phyloP scores from a whole-genome alignment of 2,888 invertebrate species.

The Andrena fulva region DNA sequence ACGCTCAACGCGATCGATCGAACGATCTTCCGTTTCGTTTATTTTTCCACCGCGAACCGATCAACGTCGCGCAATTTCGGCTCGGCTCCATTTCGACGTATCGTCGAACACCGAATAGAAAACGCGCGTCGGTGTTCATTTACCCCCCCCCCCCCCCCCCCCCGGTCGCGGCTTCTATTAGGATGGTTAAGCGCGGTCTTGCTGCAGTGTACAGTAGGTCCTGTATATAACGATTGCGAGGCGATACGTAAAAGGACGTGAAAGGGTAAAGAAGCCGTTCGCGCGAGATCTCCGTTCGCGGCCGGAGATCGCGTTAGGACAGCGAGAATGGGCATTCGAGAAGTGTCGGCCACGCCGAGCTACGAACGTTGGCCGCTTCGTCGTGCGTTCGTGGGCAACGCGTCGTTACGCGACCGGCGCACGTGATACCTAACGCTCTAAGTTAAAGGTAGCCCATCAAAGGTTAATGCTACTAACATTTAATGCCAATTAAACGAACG shows the following conservation, averaged over 20 bases:
- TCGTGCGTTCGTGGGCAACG: constrained; percentile 50
- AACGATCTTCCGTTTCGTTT: neutral
- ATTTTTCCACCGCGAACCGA: neutral
- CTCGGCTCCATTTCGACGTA: neutral
- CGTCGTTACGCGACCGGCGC: too few relatives aligned
- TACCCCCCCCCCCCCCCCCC: neutral
- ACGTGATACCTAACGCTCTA: constrained; percentile 34
- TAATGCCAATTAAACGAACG: constrained; percentile 46
- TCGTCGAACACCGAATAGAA: neutral
- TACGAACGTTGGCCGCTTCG: constrained; percentile 42
- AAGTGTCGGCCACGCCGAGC: constrained; percentile 54
- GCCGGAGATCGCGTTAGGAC: constrained; percentile 22
- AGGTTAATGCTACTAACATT: constrained; percentile 40
- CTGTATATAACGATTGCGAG: constrained; percentile 48
- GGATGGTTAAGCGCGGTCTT: constrained; percentile 5
- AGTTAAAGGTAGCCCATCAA: constrained; percentile 45
- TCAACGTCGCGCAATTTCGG: neutral
- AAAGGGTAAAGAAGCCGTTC: neutral
- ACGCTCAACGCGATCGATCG: neutral
- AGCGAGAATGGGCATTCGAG: constrained; percentile 69
- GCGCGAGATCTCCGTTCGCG: constrained; percentile 17
- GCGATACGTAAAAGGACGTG: constrained; percentile 1
- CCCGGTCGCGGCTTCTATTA: neutral
- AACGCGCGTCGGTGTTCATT: constrained; percentile 6
- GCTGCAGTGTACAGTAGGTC: constrained; percentile 22